A percentile compares a stretch with the other conserved stretches of the same genome.
phyloP scores from a whole-genome alignment of 2,797 vertebrate species.

The Galaxias olidus region DNA sequence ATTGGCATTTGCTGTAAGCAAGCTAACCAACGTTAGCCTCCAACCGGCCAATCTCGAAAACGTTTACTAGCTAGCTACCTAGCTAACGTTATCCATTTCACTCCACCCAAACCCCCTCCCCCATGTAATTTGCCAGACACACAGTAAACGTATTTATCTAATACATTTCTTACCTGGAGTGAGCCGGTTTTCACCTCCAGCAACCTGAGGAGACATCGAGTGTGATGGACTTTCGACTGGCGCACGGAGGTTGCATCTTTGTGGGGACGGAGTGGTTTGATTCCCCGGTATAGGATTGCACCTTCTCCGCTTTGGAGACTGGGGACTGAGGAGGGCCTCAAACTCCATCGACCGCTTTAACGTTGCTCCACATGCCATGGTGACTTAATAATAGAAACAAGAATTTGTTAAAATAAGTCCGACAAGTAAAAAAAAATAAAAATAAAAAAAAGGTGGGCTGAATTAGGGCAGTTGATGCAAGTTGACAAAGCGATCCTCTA shows the following conservation, averaged over 20 bases:
- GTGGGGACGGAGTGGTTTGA: conserved; percentile 79
- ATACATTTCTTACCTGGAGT: conserved; percentile 79
- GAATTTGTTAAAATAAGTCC: conserved; percentile 14
- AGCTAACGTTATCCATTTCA: conserved; percentile 54
- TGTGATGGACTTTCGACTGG: conserved; percentile 73
- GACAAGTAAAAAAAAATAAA: too few species aligned
- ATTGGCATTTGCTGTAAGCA: too few species aligned
- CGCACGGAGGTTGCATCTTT: conserved; percentile 83
- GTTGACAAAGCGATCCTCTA: conserved; percentile 20
- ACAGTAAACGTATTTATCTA: conserved; percentile 46
- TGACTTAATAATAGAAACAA: conserved; percentile 42
- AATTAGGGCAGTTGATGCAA: too few species aligned
- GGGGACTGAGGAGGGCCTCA: conserved; percentile 88
- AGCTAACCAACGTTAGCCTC: conserved; percentile 45
- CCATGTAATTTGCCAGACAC: conserved; percentile 66
- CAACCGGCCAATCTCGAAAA: conserved; percentile 64
- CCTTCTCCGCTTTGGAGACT: conserved; percentile 88
- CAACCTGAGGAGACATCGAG: conserved; percentile 71
- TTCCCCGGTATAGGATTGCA: conserved; percentile 86
- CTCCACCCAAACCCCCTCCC: conserved; percentile 75
- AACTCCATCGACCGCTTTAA: conserved; percentile 93
- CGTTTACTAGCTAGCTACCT: conserved; percentile 58
- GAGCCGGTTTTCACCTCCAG: conserved; percentile 79
- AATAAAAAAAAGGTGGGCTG: too few species aligned
- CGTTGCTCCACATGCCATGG: conserved; percentile 90